Evolutionary conservation across 2,888 invertebrate genomes (phyloP).

Genomic region (Rhingia rostrata): DNA sequence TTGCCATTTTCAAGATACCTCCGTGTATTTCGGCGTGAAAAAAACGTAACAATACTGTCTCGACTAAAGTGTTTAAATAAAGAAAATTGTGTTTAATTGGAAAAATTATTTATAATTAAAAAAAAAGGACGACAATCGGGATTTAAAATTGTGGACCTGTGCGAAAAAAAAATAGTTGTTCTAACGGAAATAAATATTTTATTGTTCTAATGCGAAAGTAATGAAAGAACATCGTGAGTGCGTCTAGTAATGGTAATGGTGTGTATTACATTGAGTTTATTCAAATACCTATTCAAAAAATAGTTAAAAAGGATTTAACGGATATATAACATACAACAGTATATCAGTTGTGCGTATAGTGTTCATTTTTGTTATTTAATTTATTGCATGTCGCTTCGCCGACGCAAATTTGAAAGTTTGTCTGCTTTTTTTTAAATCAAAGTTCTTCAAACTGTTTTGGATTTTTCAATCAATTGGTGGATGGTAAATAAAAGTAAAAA

Average conservation of each 20-base stretch:
- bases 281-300: constrained; percentile 32
- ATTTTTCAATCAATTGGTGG: constrained; percentile 66
- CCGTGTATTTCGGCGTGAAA: constrained; percentile 12
- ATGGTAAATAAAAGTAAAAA: constrained; percentile 66
- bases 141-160: constrained; percentile 44
- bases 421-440: constrained; percentile 20
- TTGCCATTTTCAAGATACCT: too few relatives aligned
- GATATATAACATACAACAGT: constrained; percentile 21
- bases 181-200: constrained; percentile 7
- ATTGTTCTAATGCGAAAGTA: constrained; percentile 48
- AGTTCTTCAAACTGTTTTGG: constrained; percentile 48
- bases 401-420: constrained; percentile 53
- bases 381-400: constrained; percentile 31
- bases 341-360: constrained; percentile 21
- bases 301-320: constrained; percentile 45
- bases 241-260: constrained; percentile 74
- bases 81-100: not conserved
- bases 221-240: constrained; percentile 72
- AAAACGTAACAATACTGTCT: constrained; percentile 19
- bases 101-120: not conserved
- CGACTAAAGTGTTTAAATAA: constrained; percentile 21
- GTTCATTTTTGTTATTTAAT: constrained; percentile 21
- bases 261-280: constrained; percentile 64
- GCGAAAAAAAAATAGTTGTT: constrained; percentile 26
- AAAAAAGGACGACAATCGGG: constrained; percentile 27